Conservation (phyloP, 2,113 vertebrate genomes). For the Fukomys damarensis region DNA sequence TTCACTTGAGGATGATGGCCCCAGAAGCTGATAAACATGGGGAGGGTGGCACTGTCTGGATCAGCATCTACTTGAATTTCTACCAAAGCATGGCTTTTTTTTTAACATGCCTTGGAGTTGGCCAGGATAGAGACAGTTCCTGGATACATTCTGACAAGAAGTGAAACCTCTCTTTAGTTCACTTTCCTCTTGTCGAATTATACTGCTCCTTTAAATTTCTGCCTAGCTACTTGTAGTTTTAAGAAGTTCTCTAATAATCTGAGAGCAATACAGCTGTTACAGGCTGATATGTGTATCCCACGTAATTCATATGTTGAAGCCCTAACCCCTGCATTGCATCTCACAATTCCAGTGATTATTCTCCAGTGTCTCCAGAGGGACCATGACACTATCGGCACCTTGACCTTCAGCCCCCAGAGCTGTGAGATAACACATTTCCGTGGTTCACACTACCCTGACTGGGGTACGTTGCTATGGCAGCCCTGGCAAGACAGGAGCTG, state of each 20-base stretch:
- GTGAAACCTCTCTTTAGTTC: not conserved
- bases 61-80: not conserved
- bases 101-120: not conserved
- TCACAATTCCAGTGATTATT: not conserved
- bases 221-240: not conserved
- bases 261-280: not conserved
- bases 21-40: not conserved
- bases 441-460: not conserved
- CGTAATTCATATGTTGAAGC: not conserved
- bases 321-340: not conserved
- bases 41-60: not conserved
- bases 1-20: not conserved
- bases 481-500: accelerated
- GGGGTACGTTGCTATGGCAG: not conserved
- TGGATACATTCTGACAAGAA: not conserved
- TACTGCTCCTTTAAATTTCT: not conserved
- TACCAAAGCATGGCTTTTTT: not conserved
- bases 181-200: not conserved
- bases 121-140: not conserved
- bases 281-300: not conserved
- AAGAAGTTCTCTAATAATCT: not conserved
- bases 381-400: no score
- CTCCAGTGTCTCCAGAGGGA: accelerated
- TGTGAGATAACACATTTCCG: not conserved
- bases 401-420: not conserved